phyloP scores from a whole-genome alignment of 2,113 vertebrate species.

The Mionectes macconnelli region DNA sequence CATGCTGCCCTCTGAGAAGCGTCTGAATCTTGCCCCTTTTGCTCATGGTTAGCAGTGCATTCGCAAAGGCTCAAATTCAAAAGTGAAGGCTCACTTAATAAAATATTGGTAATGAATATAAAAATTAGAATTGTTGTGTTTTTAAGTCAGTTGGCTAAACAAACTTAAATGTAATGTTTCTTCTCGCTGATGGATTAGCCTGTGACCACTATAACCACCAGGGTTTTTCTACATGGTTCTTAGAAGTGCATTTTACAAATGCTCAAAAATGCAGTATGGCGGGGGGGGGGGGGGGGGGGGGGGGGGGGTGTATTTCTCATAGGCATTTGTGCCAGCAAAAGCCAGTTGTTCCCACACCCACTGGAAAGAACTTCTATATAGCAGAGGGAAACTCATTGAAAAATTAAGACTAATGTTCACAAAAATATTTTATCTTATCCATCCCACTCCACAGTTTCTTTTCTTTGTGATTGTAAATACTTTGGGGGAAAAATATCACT shows the following conservation, averaged over 20 bases:
- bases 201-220: background rate
- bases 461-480: constrained; percentile 29
- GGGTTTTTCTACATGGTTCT: background rate
- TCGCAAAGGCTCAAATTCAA: background rate
- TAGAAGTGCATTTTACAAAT: background rate
- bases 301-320: background rate
- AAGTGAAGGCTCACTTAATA: background rate
- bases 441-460: background rate
- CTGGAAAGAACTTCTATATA: background rate
- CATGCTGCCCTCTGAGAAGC: background rate
- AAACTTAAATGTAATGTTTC: background rate
- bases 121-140: background rate
- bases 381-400: background rate
- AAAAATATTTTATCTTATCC: background rate
- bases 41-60: background rate
- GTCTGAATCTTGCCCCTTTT: background rate
- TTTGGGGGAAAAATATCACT: background rate
- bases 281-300: accelerated
- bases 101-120: background rate
- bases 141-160: background rate
- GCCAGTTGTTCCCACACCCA: background rate
- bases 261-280: background rate
- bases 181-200: background rate
- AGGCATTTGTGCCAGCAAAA: background rate
- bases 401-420: background rate